Conservation (phyloP, 1,140 invertebrate genomes). For the Trinorchestia longiramus region DNA sequence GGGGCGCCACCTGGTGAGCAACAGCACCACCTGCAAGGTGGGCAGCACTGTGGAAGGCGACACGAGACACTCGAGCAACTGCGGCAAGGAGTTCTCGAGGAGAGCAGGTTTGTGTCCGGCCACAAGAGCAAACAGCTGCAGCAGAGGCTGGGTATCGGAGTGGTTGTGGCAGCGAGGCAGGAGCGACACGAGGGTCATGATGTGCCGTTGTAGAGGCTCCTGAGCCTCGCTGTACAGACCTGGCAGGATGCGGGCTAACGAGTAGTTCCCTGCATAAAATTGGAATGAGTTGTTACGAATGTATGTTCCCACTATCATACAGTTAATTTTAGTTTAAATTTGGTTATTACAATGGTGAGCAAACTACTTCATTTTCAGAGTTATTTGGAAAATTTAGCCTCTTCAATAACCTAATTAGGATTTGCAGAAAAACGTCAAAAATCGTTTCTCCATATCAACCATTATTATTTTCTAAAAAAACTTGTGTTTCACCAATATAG, state of each 20-base stretch:
- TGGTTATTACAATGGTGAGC: too few relatives aligned
- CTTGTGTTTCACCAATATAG: too few relatives aligned
- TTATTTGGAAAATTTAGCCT: too few relatives aligned
- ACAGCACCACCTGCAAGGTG: conserved; percentile 82
- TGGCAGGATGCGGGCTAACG: conserved; percentile 84
- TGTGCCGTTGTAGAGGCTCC: conserved; percentile 85
- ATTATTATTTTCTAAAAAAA: too few relatives aligned
- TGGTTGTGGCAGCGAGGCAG: conserved; percentile 82
- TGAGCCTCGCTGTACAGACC: conserved; percentile 89
- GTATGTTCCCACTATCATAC: too few relatives aligned
- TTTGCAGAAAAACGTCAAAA: too few relatives aligned
- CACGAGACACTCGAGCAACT: conserved; percentile 81
- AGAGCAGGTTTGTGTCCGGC: conserved; percentile 82
- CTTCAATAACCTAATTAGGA: too few relatives aligned
- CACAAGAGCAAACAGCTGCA: conserved; percentile 84
- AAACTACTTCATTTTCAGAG: too few relatives aligned
- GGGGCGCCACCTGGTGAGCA: conserved; percentile 78
- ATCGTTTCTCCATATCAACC: too few relatives aligned
- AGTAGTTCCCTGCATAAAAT: conserved; percentile 80
- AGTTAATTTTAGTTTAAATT: too few relatives aligned
- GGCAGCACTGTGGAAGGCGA: conserved; percentile 74
- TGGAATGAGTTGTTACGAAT: neutral
- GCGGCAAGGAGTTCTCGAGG: conserved; percentile 81
- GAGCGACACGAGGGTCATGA: conserved; percentile 83
- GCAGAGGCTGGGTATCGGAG: conserved; percentile 84